A percentile compares a stretch with the other conserved stretches of the same genome.
Conservation (phyloP, 2,797 vertebrate genomes). For the Esox lucius region DNA sequence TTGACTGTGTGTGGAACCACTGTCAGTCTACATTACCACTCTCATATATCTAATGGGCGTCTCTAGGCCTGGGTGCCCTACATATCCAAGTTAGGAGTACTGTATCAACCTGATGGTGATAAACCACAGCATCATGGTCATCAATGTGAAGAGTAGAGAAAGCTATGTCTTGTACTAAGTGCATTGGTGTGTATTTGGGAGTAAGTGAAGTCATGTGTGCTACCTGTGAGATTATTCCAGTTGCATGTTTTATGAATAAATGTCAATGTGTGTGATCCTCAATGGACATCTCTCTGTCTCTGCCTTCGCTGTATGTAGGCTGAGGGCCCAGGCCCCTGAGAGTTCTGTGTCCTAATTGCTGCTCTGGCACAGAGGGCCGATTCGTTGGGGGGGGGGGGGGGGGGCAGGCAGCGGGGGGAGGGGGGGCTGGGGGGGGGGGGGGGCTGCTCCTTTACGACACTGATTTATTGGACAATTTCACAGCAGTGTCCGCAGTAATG, state of each 20-base stretch:
- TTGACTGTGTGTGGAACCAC: constrained; percentile 33
- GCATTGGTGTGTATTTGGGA: neutral
- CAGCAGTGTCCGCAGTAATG: constrained; percentile 76
- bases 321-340: neutral
- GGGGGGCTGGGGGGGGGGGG: constrained; percentile 52
- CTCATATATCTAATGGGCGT: constrained; percentile 48
- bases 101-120: no score
- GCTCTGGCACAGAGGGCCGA: constrained; percentile 39
- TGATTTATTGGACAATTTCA: constrained; percentile 84
- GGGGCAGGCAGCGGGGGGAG: no score
- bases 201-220: constrained; percentile 36
- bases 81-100: no score
- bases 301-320: neutral
- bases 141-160: no score
- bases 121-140: no score
- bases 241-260: neutral
- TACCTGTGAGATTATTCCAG: constrained; percentile 36
- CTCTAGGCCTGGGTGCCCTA: neutral
- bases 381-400: constrained; percentile 22
- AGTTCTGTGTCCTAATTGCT: constrained; percentile 45
- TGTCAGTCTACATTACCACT: constrained; percentile 52
- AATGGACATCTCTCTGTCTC: no score
- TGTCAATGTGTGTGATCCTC: neutral
- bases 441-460: constrained; percentile 64
- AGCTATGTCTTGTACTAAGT: neutral